Base-by-base conservation (phyloP, 2,113 vertebrate species). In the Ovibos moschatus region DNA sequence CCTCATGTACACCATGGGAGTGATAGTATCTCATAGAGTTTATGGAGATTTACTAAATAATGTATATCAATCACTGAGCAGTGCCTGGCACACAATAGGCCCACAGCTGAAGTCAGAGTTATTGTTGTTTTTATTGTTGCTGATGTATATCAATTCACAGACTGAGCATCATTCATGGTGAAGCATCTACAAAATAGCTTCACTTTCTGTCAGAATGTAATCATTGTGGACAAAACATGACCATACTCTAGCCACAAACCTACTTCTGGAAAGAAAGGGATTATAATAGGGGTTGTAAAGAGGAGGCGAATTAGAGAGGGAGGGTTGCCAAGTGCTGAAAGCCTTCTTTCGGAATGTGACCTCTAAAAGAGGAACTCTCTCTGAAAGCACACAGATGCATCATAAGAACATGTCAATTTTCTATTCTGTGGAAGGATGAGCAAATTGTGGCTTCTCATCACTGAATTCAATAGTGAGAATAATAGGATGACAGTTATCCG, bases 381-480 rank as follows among this genome's bases (percentile, higher is more conserved):
- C 78, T 94, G 60, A 88, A 92, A 95, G 92, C 40, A 83, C 51
- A 86, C 25, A 84, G 76, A 84, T 89, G 40, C 62, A 83, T 94
- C 64, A 6, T 28, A 87, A 94, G 93, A 92, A 93, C 40, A 87
- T 4, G 13, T 84, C 96, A 93, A 91, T 93, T 97, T 98, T 95
- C 94, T 95, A 64, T 96, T 97, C 97, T 91, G 28, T 92, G 64
- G 76, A 93, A 97, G 76, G 86, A 94, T 87, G 78, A 97, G 71
- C 43, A 93, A 97, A 93, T 95, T 93, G 91, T 67, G 74, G 55
- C 93, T 97, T 98, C 94, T 97, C 79, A 95, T 95, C 94, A 95
- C 87, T 28, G 62, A 89, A 94, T 97, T 96, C 93, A 98, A 92
- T 55, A 87, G 87, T 67, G 89, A 97, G 93, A 93, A 93, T 92